Conservation (phyloP, 1,140 invertebrate genomes). For the Brachionus calyciflorus region DNA sequence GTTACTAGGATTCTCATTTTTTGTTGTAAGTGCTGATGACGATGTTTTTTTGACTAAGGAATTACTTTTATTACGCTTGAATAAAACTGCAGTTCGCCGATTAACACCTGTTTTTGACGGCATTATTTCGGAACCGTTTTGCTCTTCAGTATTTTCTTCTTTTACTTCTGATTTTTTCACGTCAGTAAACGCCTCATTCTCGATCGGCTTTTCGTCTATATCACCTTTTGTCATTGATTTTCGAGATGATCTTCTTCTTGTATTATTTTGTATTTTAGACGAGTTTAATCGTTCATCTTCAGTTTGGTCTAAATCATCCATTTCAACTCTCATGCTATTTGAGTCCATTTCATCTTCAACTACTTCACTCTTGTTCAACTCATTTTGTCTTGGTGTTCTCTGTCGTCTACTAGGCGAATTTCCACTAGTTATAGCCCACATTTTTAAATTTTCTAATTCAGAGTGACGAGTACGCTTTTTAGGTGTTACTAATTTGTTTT, state of each 20-base stretch:
- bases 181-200: too few species aligned
- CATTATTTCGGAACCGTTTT: background rate
- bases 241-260: background rate
- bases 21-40: too few species aligned
- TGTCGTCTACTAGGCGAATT: background rate
- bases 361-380: slow-evolving; percentile 20
- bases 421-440: background rate
- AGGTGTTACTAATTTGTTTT: background rate
- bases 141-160: background rate
- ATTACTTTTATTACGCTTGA: slow-evolving; percentile 61
- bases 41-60: background rate
- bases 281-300: background rate
- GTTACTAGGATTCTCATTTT: too few species aligned
- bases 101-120: slow-evolving; percentile 68
- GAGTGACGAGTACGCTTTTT: background rate
- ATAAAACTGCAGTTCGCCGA: slow-evolving; percentile 75
- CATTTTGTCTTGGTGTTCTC: background rate
- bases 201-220: background rate
- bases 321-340: slow-evolving; percentile 24
- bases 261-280: too few species aligned
- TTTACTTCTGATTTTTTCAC: background rate
- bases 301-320: slow-evolving; percentile 10
- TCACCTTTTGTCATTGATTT: background rate
- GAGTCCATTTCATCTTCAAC: background rate
- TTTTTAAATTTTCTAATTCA: background rate